Percentiles rank a stretch among this genome's conserved stretches.
Evolutionary conservation across 2,888 invertebrate genomes (phyloP).

Genomic region (Beris chalybata): DNA sequence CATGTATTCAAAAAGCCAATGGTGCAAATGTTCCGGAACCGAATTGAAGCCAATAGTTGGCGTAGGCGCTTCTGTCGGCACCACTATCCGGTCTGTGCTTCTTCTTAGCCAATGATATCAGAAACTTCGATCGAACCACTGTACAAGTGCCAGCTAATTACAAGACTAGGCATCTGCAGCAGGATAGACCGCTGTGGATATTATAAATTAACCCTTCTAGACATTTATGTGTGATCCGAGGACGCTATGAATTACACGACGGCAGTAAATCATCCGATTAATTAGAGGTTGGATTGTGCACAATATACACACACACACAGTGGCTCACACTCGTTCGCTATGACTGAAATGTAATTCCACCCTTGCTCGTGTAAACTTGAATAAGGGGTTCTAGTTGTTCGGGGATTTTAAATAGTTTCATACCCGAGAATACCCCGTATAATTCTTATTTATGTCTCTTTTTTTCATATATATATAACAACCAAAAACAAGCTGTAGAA

Average conservation of each 20-base stretch:
- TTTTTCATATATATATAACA: no score
- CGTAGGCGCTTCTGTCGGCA: no score
- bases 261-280: constrained; percentile 50
- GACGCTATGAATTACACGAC: constrained; percentile 42
- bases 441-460: constrained; percentile 10
- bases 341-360: background rate
- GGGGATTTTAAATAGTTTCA: constrained; percentile 8
- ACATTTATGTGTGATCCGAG: constrained; percentile 56
- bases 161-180: constrained; percentile 27
- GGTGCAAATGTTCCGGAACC: constrained; percentile 4
- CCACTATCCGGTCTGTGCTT: no score
- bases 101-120: no score
- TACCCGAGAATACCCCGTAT: background rate
- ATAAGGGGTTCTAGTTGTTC: constrained; percentile 3
- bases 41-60: background rate
- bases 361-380: background rate
- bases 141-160: constrained; percentile 30
- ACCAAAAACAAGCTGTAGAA: no score
- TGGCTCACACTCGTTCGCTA: background rate
- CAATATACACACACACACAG: constrained; percentile 14
- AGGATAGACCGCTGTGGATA: constrained; percentile 37
- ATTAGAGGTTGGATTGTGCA: constrained; percentile 42
- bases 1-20: background rate
- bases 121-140: no score
- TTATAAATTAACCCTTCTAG: constrained; percentile 56